Conservation (phyloP, 2,113 vertebrate species). For the human region GRCh38 chr7:125646001-125646500, state of each 20-base stretch:
- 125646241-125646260: background rate
- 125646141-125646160: background rate
- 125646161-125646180: background rate
- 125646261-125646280: background rate
- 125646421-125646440: background rate
- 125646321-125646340: background rate
- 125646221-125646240: background rate
- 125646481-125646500: background rate
- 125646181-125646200: too few relatives aligned
- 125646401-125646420: rapidly evolving
- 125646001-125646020: background rate
- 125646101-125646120: background rate
- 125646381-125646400: background rate
- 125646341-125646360: background rate
- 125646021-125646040: background rate
- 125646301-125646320: background rate
- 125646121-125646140: rapidly evolving
- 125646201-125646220: background rate
- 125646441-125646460: rapidly evolving
- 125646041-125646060: too few relatives aligned
- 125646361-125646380: background rate
- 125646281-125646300: background rate
- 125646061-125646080: background rate
- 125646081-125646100: background rate
- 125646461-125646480: too few relatives aligned